Conservation (phyloP, 2,113 vertebrate genomes). For the Onychostoma macrolepis region DNA sequence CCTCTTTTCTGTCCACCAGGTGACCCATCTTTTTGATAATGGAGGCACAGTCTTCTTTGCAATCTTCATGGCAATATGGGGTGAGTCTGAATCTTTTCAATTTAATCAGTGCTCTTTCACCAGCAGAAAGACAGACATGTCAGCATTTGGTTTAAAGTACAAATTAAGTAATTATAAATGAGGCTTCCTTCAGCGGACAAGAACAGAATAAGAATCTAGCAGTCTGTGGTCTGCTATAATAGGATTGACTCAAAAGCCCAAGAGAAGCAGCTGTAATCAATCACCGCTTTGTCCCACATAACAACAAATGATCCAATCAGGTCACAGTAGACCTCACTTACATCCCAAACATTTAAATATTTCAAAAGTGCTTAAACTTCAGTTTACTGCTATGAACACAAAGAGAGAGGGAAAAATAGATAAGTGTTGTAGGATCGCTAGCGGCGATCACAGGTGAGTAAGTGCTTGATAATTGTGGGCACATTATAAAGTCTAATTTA, state of each 20-base stretch:
- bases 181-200: not conserved
- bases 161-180: conserved; percentile 19
- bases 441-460: not conserved
- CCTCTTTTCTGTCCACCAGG: conserved; percentile 65
- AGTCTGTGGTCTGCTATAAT: not conserved
- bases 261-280: conserved; percentile 8
- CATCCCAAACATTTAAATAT: conserved; percentile 10
- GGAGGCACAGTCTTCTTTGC: conserved; percentile 81
- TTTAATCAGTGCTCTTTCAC: conserved; percentile 1
- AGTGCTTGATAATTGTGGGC: conserved; percentile 23
- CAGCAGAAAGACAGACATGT: not conserved
- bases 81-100: conserved; percentile 63
- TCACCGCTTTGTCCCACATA: not conserved
- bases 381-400: not conserved
- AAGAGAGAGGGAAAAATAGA: not conserved
- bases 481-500: conserved; percentile 61
- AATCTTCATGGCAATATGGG: conserved; percentile 84
- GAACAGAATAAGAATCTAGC: not conserved
- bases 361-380: not conserved
- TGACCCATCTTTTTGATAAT: conserved; percentile 81
- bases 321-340: not conserved
- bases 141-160: not conserved
- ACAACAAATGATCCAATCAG: not conserved
- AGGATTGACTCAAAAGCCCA: not conserved
- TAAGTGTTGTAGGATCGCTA: conserved; percentile 33